These are phyloP conservation scores for Anorthoa munda DNA, from an alignment of 2,888 invertebrate genomes.

Conservation along the genomic window DNA sequence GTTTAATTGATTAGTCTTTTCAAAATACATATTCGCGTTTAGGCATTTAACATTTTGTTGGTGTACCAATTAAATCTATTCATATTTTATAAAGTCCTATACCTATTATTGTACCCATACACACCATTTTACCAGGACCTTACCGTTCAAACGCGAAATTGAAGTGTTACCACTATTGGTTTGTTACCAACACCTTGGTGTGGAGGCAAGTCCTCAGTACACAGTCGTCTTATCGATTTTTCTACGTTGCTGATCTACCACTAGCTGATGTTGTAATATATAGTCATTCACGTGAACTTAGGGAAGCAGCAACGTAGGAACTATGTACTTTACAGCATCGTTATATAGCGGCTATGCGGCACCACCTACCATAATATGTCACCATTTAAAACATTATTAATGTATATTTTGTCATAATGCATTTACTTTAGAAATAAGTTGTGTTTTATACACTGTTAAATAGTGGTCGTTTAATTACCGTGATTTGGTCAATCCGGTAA, in stretches of 20 bases:
- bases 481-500: too few species aligned
- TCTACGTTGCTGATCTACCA: slow-evolving; percentile 18
- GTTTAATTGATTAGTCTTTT: slow-evolving; percentile 7
- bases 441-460: slow-evolving; percentile 33
- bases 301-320: slow-evolving; percentile 6
- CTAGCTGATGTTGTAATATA: slow-evolving; percentile 14
- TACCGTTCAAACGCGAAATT: slow-evolving; percentile 34
- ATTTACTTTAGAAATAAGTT: slow-evolving; percentile 69
- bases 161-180: slow-evolving; percentile 61
- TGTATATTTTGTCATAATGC: slow-evolving; percentile 65
- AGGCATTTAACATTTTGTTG: slow-evolving; percentile 3
- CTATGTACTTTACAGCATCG: slow-evolving; percentile 3
- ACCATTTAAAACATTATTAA: slow-evolving; percentile 53
- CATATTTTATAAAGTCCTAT: slow-evolving; percentile 2
- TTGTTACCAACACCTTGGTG: slow-evolving; percentile 58
- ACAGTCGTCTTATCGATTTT: slow-evolving; percentile 16
- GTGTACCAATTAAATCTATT: not conserved
- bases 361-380: slow-evolving; percentile 44
- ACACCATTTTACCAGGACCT: slow-evolving; percentile 45
- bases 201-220: slow-evolving; percentile 15
- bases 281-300: slow-evolving; percentile 16
- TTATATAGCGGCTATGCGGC: slow-evolving; percentile 7
- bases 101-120: slow-evolving; percentile 12
- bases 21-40: slow-evolving; percentile 1
- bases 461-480: too few species aligned